Evolutionary conservation across 2,797 vertebrate genomes (phyloP).

Genomic region (Crenichthys baileyi): DNA sequence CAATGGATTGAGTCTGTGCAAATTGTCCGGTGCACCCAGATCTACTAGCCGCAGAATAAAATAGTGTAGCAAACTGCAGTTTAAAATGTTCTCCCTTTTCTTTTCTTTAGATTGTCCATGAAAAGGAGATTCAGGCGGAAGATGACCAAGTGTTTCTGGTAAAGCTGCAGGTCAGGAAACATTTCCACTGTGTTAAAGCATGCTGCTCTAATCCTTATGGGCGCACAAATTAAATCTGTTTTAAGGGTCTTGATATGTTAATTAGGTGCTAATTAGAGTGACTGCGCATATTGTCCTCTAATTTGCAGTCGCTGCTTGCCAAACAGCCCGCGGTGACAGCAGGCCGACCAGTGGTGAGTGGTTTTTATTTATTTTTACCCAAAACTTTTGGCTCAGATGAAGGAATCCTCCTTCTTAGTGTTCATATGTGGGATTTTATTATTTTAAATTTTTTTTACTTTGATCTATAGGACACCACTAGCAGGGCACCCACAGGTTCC

Average conservation of each 20-base stretch:
- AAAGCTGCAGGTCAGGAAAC: conserved; percentile 92
- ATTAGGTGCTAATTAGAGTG: conserved; percentile 40
- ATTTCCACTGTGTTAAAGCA: conserved; percentile 7
- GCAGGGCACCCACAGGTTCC: conserved; percentile 93
- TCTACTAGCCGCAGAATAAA: neutral
- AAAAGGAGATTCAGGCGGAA: conserved; percentile 98
- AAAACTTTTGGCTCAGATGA: conserved; percentile 13
- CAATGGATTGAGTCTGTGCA: neutral
- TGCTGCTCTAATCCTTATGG: conserved; percentile 9
- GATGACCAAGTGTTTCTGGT: conserved; percentile 98
- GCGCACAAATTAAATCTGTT: conserved; percentile 22
- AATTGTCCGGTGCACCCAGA: neutral
- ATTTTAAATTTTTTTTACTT: conserved; percentile 6
- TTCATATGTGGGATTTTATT: conserved; percentile 39
- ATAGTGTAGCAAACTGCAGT: neutral
- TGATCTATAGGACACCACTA: conserved; percentile 87
- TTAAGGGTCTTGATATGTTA: conserved; percentile 37
- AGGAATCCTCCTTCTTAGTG: neutral
- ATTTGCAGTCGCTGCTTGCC: conserved; percentile 89
- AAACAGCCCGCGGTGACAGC: conserved; percentile 94
- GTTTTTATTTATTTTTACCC: conserved; percentile 1
- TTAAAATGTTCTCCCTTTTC: conserved; percentile 1
- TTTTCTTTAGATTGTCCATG: conserved; percentile 92
- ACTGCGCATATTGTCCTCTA: conserved; percentile 48
- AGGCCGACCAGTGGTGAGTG: conserved; percentile 87